Conservation (phyloP, 1,140 invertebrate genomes). For the Drosophila sucinea region DNA sequence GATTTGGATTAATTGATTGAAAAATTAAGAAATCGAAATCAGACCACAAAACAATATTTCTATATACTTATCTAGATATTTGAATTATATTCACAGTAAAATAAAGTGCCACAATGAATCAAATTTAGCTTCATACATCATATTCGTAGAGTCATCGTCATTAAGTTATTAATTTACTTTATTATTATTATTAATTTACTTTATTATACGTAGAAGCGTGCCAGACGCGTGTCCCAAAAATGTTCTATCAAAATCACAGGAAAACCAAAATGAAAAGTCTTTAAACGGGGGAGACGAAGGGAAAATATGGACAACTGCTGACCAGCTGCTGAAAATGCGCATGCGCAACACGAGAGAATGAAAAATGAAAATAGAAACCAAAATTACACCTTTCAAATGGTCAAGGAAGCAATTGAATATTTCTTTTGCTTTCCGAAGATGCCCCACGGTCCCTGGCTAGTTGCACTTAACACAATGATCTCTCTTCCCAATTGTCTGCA, state of each 20-base stretch:
- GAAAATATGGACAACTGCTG: constrained; percentile 6
- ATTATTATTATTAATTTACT: not conserved
- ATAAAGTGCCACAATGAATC: too few relatives aligned
- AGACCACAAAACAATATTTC: not conserved
- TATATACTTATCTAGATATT: too few relatives aligned
- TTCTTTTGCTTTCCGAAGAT: constrained; percentile 33
- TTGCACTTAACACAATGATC: constrained; percentile 48
- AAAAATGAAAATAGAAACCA: constrained; percentile 29
- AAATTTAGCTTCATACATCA: not conserved
- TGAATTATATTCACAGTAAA: too few relatives aligned
- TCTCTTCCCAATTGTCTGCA: constrained; percentile 32
- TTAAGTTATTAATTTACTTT: not conserved
- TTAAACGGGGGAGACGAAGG: not conserved
- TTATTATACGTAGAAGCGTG: constrained; percentile 15
- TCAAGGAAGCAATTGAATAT: constrained; percentile 57
- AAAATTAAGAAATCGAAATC: not conserved
- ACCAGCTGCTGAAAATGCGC: constrained; percentile 27
- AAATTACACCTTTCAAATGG: constrained; percentile 79
- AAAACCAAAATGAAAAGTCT: not conserved
- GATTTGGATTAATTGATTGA: constrained; percentile 29
- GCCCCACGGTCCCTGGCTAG: constrained; percentile 58
- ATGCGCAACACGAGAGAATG: constrained; percentile 27
- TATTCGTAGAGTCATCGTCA: not conserved
- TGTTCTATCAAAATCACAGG: constrained; percentile 20
- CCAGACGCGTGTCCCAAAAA: constrained; percentile 9